Evolutionary conservation across 2,113 vertebrate species (phyloP).

Genomic region (Corythaixoides concolor): DNA sequence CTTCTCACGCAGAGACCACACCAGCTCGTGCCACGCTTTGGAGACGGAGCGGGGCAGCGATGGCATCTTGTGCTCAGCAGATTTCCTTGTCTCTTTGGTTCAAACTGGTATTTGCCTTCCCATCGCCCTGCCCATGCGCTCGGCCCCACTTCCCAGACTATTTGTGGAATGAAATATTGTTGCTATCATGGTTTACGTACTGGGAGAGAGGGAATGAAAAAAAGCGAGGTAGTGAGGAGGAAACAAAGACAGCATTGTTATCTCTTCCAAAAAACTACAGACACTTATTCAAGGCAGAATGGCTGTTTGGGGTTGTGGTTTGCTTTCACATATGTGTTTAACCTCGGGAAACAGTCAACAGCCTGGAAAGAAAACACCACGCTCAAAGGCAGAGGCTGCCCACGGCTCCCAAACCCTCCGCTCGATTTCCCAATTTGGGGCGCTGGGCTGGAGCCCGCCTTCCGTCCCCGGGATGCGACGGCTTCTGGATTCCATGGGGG

Average conservation of each 20-base stretch:
- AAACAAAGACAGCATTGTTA: conserved; percentile 72
- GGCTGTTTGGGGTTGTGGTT: conserved; percentile 61
- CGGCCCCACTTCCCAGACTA: neutral
- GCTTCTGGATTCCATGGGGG: neutral
- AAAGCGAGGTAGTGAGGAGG: neutral
- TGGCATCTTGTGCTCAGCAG: neutral
- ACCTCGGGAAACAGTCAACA: conserved; percentile 62
- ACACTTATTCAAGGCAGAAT: conserved; percentile 60
- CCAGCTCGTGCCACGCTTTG: neutral
- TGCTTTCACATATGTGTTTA: conserved; percentile 67
- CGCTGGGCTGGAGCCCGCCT: neutral
- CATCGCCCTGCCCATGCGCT: neutral
- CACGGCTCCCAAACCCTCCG: neutral
- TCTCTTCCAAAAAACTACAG: conserved; percentile 62
- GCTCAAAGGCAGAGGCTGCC: conserved; percentile 26
- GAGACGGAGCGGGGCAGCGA: rapidly evolving
- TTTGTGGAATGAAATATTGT: conserved; percentile 45
- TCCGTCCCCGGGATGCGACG: neutral
- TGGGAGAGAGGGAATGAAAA: conserved; percentile 20
- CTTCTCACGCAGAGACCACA: neutral
- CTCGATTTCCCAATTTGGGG: conserved; percentile 31
- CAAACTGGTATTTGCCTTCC: neutral
- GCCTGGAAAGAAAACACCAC: conserved; percentile 59
- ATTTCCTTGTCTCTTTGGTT: neutral
- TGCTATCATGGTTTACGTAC: conserved; percentile 41